A percentile compares a stretch with the other conserved stretches of the same genome.
Evolutionary conservation across 92 coral and sea anemone genomes (phyloP).

Genomic region (Bergia sp.): DNA sequence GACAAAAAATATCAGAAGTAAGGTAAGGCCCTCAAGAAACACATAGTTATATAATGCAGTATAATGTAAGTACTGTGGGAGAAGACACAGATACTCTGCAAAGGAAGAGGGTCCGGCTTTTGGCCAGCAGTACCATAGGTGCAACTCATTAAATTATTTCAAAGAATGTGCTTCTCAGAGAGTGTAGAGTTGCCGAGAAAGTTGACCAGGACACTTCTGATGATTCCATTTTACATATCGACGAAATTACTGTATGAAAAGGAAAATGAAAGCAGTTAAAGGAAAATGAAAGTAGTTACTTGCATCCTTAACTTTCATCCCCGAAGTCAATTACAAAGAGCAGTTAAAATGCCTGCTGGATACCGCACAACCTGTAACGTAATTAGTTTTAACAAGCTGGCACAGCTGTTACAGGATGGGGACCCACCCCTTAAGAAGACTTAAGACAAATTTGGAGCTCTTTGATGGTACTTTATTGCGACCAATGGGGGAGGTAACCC

Average conservation of each 20-base stretch:
- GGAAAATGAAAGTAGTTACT: too few species aligned
- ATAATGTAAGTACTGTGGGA: slow-evolving; percentile 36
- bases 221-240: neutral
- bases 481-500: slow-evolving; percentile 27
- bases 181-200: neutral
- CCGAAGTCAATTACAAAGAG: slow-evolving; percentile 16
- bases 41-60: too few species aligned
- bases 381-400: slow-evolving; percentile 33
- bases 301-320: slow-evolving; percentile 12
- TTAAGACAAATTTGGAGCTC: slow-evolving; percentile 40
- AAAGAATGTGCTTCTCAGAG: slow-evolving; percentile 24
- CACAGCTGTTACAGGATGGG: slow-evolving; percentile 50
- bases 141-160: slow-evolving; percentile 46
- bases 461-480: slow-evolving; percentile 43
- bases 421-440: neutral
- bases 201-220: slow-evolving; percentile 2
- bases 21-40: neutral
- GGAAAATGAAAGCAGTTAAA: slow-evolving; percentile 39
- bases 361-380: slow-evolving; percentile 47
- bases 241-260: slow-evolving; percentile 1
- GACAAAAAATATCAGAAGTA: too few species aligned
- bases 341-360: slow-evolving; percentile 38
- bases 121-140: slow-evolving; percentile 45
- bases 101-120: slow-evolving; percentile 47
- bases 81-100: slow-evolving; percentile 30